Percentiles rank a stretch among this genome's conserved stretches.
These are phyloP conservation scores for Psophia crepitans DNA, from an alignment of 2,113 vertebrate species.

Conservation along the genomic window DNA sequence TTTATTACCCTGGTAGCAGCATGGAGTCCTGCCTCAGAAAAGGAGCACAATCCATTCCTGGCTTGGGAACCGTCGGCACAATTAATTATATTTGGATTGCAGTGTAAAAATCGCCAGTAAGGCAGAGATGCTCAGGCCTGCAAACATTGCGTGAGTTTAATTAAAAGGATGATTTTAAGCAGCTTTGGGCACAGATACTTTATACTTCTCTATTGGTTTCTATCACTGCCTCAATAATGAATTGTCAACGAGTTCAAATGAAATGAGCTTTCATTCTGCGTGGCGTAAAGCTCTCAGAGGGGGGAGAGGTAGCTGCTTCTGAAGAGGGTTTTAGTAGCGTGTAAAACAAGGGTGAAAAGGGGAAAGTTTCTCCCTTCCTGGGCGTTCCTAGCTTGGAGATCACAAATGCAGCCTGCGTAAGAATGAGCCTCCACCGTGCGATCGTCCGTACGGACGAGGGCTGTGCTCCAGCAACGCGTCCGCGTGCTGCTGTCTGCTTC, in stretches of 20 bases:
- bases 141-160: not conserved
- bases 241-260: not conserved
- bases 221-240: not conserved
- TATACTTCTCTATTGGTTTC: not conserved
- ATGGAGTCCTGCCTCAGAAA: not conserved
- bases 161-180: slow-evolving; percentile 31
- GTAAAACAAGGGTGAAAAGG: not conserved
- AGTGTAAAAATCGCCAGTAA: not conserved
- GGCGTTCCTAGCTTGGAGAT: not conserved
- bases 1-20: not conserved
- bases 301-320: not conserved
- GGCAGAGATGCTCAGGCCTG: not conserved
- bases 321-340: not conserved
- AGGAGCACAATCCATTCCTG: not conserved
- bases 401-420: not conserved
- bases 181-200: not conserved
- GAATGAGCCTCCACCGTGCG: not conserved
- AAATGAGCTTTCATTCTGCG: not conserved
- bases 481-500: not conserved
- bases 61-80: not conserved
- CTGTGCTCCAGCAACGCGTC: not conserved
- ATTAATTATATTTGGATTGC: slow-evolving; percentile 37
- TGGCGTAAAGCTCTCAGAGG: not conserved
- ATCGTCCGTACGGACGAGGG: rapidly evolving
- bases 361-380: not conserved